Conservation (phyloP, 2,888 invertebrate genomes). For the Diaphora mendica region DNA sequence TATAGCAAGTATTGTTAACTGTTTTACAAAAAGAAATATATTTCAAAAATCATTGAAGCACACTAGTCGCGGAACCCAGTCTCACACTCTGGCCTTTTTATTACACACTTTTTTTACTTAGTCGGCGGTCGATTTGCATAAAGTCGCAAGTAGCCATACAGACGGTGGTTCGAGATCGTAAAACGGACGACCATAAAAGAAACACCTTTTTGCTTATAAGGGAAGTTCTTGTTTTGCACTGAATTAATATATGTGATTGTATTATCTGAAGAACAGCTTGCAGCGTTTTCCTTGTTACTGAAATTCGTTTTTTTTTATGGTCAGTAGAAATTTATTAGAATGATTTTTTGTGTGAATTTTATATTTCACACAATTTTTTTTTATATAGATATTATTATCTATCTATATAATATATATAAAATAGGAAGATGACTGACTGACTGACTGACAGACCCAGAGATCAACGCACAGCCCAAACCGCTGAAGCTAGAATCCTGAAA, state of each 20-base stretch:
- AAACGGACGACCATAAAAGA: slow-evolving; percentile 76
- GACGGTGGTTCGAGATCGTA: slow-evolving; percentile 69
- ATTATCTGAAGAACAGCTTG: slow-evolving; percentile 48
- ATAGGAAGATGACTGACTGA: too few species aligned
- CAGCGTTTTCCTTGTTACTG: slow-evolving; percentile 40
- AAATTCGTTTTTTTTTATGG: slow-evolving; percentile 19
- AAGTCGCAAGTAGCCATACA: slow-evolving; percentile 77
- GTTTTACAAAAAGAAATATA: slow-evolving; percentile 12
- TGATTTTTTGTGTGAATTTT: neutral
- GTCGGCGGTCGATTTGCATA: slow-evolving; percentile 74
- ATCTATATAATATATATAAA: too few species aligned
- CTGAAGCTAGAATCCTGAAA: too few species aligned
- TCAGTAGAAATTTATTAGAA: neutral
- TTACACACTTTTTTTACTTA: slow-evolving; percentile 64
- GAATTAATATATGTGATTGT: slow-evolving; percentile 59
- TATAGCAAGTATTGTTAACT: neutral
- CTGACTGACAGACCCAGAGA: too few species aligned
- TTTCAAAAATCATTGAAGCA: slow-evolving; percentile 17
- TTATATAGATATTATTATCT: too few species aligned
- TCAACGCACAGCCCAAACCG: too few species aligned
- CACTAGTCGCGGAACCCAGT: slow-evolving; percentile 36
- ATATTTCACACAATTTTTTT: too few species aligned
- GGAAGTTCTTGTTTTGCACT: slow-evolving; percentile 56
- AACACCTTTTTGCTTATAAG: slow-evolving; percentile 75
- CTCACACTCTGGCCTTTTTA: slow-evolving; percentile 46